A percentile compares a stretch with the other conserved stretches of the same genome.
Evolutionary conservation across 2,888 invertebrate species (phyloP).

Genomic region (Poecilobothrus nobilitatus): DNA sequence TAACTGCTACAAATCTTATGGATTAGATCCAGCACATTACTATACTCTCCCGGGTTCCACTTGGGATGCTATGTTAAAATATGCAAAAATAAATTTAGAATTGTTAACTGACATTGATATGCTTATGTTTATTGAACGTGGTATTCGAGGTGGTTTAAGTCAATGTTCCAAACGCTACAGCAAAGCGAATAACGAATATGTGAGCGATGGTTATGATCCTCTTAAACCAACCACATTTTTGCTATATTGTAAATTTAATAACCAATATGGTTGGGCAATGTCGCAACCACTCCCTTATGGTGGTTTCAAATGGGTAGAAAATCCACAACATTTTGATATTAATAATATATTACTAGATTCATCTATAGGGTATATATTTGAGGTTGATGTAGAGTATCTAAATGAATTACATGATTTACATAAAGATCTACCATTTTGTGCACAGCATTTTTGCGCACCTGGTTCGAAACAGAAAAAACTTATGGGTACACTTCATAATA

Average conservation of each 20-base stretch:
- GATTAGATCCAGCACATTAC: conserved; percentile 14
- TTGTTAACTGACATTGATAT: conserved; percentile 2
- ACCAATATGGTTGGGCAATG: conserved; percentile 15
- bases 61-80: conserved; percentile 14
- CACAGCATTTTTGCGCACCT: not conserved
- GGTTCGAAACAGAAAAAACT: too few species aligned
- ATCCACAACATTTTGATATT: not conserved
- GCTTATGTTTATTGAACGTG: not conserved
- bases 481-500: too few species aligned
- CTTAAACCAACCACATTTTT: not conserved
- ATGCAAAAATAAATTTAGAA: conserved; percentile 24
- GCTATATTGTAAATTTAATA: not conserved
- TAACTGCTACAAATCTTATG: not conserved
- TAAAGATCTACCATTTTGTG: not conserved
- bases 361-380: not conserved
- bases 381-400: not conserved
- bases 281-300: conserved; percentile 9
- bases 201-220: not conserved
- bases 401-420: not conserved
- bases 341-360: not conserved
- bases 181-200: not conserved
- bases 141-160: not conserved
- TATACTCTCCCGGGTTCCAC: conserved; percentile 10
- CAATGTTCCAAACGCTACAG: not conserved
- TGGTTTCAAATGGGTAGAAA: not conserved